Evolutionary conservation across 2,888 invertebrate species (phyloP).

Genomic region (Crossocerus cetratus): DNA sequence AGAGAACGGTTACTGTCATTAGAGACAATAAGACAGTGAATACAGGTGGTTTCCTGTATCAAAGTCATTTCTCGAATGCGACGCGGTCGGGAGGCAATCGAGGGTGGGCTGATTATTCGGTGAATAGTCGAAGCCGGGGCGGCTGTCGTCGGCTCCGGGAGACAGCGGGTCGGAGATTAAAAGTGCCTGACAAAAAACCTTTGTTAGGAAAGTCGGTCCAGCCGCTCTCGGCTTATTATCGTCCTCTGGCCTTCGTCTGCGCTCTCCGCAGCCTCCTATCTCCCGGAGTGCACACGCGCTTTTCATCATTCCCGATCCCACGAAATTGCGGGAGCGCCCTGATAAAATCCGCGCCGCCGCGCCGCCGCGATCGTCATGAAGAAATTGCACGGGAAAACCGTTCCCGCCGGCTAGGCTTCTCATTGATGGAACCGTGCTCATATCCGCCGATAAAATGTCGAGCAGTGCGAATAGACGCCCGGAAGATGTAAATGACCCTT

Average conservation of each 20-base stretch:
- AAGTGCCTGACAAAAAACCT: conserved; percentile 39
- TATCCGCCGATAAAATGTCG: too few relatives aligned
- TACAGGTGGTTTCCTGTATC: too few relatives aligned
- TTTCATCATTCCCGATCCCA: conserved; percentile 35
- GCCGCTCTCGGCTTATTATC: conserved; percentile 39
- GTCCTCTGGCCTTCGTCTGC: conserved; percentile 16
- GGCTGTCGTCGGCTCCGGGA: conserved; percentile 7
- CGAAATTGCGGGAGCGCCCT: conserved; percentile 32
- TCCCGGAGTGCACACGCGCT: conserved; percentile 19
- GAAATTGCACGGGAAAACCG: conserved; percentile 6
- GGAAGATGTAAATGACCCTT: too few relatives aligned
- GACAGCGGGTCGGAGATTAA: conserved; percentile 39
- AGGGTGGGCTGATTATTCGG: neutral
- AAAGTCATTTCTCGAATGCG: too few relatives aligned
- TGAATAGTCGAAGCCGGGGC: neutral
- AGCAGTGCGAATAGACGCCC: too few relatives aligned
- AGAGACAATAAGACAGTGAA: too few relatives aligned
- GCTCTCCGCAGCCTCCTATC: conserved; percentile 25
- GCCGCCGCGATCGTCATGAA: conserved; percentile 1
- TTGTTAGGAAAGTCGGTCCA: conserved; percentile 38
- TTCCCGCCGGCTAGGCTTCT: neutral
- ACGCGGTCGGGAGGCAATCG: too few relatives aligned
- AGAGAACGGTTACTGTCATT: too few relatives aligned
- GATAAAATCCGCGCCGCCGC: conserved; percentile 14
- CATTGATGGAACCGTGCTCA: too few relatives aligned